A percentile compares a stretch with the other conserved stretches of the same genome.
Evolutionary conservation across 2,888 invertebrate genomes (phyloP).

Genomic region (Lordiphosa fenestrarum): DNA sequence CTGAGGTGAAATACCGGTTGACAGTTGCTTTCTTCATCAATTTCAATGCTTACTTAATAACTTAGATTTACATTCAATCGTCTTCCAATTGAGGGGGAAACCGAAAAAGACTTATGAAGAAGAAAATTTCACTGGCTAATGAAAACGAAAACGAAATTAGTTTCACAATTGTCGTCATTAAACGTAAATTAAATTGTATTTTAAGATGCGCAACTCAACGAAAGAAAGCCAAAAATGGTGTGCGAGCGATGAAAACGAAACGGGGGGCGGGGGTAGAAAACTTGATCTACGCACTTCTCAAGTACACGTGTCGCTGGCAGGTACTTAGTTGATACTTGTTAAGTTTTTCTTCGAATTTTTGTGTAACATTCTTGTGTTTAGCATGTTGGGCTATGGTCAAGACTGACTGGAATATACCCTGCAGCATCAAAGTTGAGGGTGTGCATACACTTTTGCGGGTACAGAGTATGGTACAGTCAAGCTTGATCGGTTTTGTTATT

Average conservation of each 20-base stretch:
- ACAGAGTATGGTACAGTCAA: too few species aligned
- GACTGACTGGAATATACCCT: too few species aligned
- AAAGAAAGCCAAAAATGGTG: conserved; percentile 34
- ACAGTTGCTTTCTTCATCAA: too few species aligned
- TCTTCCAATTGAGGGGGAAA: neutral
- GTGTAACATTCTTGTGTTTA: neutral
- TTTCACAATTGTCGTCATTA: conserved; percentile 75
- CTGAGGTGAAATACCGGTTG: too few species aligned
- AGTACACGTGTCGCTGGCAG: conserved; percentile 30
- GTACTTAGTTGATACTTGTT: neutral
- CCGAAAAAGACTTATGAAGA: conserved; percentile 1
- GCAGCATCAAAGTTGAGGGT: too few species aligned
- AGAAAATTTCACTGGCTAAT: conserved; percentile 61
- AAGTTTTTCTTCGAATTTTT: neutral
- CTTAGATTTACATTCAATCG: neutral
- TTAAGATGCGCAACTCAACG: conserved; percentile 45
- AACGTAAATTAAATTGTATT: conserved; percentile 66
- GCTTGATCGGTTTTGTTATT: too few species aligned
- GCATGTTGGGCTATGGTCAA: too few species aligned
- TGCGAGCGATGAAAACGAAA: conserved; percentile 31
- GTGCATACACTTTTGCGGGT: too few species aligned
- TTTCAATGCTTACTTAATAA: too few species aligned
- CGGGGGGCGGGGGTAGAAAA: conserved; percentile 35
- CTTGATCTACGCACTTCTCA: conserved; percentile 66
- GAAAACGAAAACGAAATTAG: conserved; percentile 72